phyloP scores from a whole-genome alignment of 2,113 vertebrate species.

The Xiphophorus couchianus region DNA sequence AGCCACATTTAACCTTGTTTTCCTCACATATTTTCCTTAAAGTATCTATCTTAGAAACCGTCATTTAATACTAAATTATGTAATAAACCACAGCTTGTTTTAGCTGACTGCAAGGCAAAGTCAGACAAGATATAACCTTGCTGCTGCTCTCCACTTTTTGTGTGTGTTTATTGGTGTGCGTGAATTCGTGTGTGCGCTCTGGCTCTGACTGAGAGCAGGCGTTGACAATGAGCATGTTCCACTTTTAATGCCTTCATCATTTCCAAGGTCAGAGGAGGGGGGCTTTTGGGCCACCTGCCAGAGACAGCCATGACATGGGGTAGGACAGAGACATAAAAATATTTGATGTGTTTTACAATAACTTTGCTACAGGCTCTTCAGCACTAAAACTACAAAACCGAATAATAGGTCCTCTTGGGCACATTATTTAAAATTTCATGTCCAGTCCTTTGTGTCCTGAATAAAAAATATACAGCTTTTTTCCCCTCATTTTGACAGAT shows the following conservation, averaged over 20 bases:
- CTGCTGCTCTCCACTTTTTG: slow-evolving; percentile 4
- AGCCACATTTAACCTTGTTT: slow-evolving; percentile 35
- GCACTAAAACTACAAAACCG: slow-evolving; percentile 39
- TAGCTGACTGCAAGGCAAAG: slow-evolving; percentile 53
- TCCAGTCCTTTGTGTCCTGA: slow-evolving; percentile 36
- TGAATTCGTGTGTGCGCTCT: not conserved
- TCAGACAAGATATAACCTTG: slow-evolving; percentile 47
- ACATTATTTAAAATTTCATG: slow-evolving; percentile 53
- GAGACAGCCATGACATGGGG: slow-evolving; percentile 44
- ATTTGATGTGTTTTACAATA: slow-evolving; percentile 63
- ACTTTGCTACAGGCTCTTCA: slow-evolving; percentile 55
- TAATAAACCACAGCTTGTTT: slow-evolving; percentile 35
- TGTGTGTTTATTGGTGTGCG: slow-evolving; percentile 1
- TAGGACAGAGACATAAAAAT: slow-evolving; percentile 57
- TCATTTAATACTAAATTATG: slow-evolving; percentile 53
- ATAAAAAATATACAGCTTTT: slow-evolving; percentile 34
- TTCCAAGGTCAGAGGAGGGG: slow-evolving; percentile 51
- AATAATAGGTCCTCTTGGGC: slow-evolving; percentile 58
- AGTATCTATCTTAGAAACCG: slow-evolving; percentile 40
- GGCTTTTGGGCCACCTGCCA: slow-evolving; percentile 44
- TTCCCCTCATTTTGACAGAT: slow-evolving; percentile 31
- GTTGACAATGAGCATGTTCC: slow-evolving; percentile 45
- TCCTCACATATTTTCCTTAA: slow-evolving; percentile 36
- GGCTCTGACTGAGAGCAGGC: slow-evolving; percentile 3
- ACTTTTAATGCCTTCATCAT: slow-evolving; percentile 66